These are phyloP conservation scores for Protosalanx chinensis DNA, from an alignment of 2,797 vertebrate species.

Conservation along the genomic window DNA sequence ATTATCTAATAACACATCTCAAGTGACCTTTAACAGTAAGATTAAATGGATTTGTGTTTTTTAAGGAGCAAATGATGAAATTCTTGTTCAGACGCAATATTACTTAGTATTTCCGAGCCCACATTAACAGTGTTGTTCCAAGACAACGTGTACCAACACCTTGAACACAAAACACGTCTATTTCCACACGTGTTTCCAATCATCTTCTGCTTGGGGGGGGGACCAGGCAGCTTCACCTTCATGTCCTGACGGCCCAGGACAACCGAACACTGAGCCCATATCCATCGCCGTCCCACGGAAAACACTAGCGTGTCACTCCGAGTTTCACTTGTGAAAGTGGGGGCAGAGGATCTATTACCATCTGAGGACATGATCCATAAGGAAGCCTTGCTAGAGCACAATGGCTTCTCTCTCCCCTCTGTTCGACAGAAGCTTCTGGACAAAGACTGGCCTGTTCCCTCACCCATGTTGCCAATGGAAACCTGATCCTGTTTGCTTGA, in stretches of 20 bases:
- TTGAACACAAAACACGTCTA: too few relatives aligned
- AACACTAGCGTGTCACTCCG: conserved; percentile 52
- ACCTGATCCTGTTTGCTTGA: conserved; percentile 59
- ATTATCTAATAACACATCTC: conserved; percentile 8
- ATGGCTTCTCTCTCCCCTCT: conserved; percentile 69
- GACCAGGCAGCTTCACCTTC: conserved; percentile 14
- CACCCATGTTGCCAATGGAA: conserved; percentile 64
- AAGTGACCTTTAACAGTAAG: conserved; percentile 1
- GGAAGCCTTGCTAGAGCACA: conserved; percentile 73
- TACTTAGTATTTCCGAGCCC: too few relatives aligned
- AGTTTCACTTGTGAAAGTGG: conserved; percentile 59
- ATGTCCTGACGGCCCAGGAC: conserved; percentile 38
- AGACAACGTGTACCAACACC: too few relatives aligned
- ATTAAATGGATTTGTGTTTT: conserved; percentile 3
- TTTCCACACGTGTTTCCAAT: too few relatives aligned
- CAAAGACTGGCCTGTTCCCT: conserved; percentile 74
- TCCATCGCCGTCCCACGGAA: conserved; percentile 46
- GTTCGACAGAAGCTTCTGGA: conserved; percentile 69
- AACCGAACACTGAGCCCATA: conserved; percentile 22
- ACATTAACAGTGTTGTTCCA: too few relatives aligned
- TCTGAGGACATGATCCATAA: conserved; percentile 72
- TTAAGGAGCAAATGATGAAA: not conserved
- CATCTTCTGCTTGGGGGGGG: not conserved
- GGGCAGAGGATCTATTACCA: conserved; percentile 70
- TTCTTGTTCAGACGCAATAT: too few relatives aligned